Evolutionary conservation across 2,888 invertebrate species (phyloP).

Genomic region (Priocnemis perturbator): DNA sequence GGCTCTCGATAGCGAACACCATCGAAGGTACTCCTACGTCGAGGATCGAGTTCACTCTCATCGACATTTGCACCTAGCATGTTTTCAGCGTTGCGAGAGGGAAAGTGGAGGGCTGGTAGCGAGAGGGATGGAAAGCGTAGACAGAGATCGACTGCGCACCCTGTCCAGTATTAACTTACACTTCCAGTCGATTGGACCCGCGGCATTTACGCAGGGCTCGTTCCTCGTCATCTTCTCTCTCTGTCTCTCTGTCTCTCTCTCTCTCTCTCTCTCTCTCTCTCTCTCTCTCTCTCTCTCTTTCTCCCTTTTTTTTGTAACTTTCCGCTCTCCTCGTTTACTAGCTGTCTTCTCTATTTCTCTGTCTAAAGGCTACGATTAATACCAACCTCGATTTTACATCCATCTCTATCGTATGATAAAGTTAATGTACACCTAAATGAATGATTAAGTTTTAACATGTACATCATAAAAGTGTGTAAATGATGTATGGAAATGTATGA

Average conservation of each 20-base stretch:
- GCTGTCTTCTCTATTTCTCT: no score
- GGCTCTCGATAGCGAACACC: slow-evolving; percentile 26
- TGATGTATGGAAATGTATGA: no score
- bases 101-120: background rate
- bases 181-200: slow-evolving; percentile 70
- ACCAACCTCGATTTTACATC: no score
- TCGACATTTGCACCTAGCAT: slow-evolving; percentile 6
- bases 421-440: no score
- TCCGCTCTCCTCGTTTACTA: no score
- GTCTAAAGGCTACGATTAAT: no score
- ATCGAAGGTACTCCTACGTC: slow-evolving; percentile 14
- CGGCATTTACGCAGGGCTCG: slow-evolving; percentile 67
- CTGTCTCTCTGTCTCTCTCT: slow-evolving; percentile 28
- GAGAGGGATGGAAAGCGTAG: background rate
- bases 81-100: slow-evolving; percentile 1
- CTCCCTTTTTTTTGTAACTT: slow-evolving; percentile 23
- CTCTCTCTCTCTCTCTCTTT: slow-evolving; percentile 28
- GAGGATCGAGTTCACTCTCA: slow-evolving; percentile 34
- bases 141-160: slow-evolving; percentile 42
- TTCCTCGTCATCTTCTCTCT: slow-evolving; percentile 44
- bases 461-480: no score
- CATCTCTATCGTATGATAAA: no score
- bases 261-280: slow-evolving; percentile 17
- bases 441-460: no score
- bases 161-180: slow-evolving; percentile 70